A percentile compares a stretch with the other conserved stretches of the same genome.
Evolutionary conservation across 2,113 vertebrate genomes (phyloP).

Genomic region (Rhegmatorhina hoffmannsi): DNA sequence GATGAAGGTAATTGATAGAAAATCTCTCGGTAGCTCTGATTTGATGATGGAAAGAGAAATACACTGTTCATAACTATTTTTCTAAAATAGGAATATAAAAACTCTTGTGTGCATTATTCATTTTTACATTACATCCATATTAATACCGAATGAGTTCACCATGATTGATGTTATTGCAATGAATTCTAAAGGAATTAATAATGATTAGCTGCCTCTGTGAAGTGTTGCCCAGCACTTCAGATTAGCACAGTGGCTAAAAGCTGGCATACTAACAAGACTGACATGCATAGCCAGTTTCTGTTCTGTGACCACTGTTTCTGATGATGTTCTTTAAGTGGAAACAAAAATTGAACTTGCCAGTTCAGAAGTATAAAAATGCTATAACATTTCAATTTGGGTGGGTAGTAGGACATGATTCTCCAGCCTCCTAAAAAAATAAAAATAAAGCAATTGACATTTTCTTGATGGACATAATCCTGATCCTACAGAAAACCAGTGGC

Average conservation of each 20-base stretch:
- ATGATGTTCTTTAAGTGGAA: not conserved
- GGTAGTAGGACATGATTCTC: not conserved
- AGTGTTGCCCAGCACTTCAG: conserved; percentile 68
- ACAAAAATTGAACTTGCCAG: not conserved
- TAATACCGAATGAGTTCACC: conserved; percentile 78
- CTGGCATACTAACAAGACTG: conserved; percentile 31
- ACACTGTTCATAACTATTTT: conserved; percentile 80
- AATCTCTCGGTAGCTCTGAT: conserved; percentile 65
- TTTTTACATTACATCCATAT: conserved; percentile 80
- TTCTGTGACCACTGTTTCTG: not conserved
- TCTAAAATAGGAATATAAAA: conserved; percentile 80
- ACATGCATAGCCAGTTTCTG: not conserved
- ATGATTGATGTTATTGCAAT: conserved; percentile 82
- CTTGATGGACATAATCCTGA: not conserved
- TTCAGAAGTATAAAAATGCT: not conserved
- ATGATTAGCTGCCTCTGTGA: conserved; percentile 77
- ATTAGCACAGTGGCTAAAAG: conserved; percentile 54
- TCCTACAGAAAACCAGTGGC: not conserved
- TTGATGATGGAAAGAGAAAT: conserved; percentile 75
- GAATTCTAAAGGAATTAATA: conserved; percentile 84
- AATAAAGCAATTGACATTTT: not conserved
- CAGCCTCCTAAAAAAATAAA: not conserved
- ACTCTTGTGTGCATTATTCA: conserved; percentile 81
- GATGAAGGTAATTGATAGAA: conserved; percentile 84
- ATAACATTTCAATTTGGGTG: not conserved